A percentile compares a stretch with the other conserved stretches of the same genome.
These are phyloP conservation scores for Actias luna DNA, from an alignment of 2,888 invertebrate species.

Conservation along the genomic window DNA sequence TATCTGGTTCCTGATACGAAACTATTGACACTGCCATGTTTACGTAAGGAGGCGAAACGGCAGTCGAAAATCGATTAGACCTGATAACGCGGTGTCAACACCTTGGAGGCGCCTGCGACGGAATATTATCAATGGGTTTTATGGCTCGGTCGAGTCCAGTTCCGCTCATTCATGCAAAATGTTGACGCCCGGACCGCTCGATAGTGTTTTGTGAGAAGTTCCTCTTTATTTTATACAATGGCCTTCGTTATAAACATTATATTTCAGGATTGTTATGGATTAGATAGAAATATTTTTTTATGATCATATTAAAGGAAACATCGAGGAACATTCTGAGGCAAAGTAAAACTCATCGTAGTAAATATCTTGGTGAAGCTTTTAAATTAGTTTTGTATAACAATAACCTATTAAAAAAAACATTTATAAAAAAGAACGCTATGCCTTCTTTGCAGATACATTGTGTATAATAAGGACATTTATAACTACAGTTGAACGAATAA, in stretches of 20 bases:
- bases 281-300: not conserved
- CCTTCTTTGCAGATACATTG: not conserved
- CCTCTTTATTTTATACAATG: not conserved
- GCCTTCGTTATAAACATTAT: not conserved
- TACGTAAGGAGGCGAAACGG: conserved; percentile 78
- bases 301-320: conserved; percentile 1
- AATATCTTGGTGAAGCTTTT: not conserved
- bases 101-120: conserved; percentile 64
- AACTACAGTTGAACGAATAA: too few relatives aligned
- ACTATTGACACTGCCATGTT: conserved; percentile 75
- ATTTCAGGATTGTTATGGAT: conserved; percentile 4
- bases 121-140: conserved; percentile 60
- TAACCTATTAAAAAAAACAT: not conserved
- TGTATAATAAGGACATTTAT: too few relatives aligned
- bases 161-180: conserved; percentile 66
- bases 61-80: conserved; percentile 76
- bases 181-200: conserved; percentile 44
- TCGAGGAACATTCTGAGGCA: not conserved
- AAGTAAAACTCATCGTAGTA: not conserved
- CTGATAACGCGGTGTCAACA: conserved; percentile 71
- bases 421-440: not conserved
- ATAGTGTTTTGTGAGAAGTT: conserved; percentile 23
- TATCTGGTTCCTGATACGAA: conserved; percentile 54
- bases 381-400: not conserved
- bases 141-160: conserved; percentile 41